These are phyloP conservation scores for Enteromius unitaeniatus DNA, from an alignment of 2,797 vertebrate species.

Conservation along the genomic window DNA sequence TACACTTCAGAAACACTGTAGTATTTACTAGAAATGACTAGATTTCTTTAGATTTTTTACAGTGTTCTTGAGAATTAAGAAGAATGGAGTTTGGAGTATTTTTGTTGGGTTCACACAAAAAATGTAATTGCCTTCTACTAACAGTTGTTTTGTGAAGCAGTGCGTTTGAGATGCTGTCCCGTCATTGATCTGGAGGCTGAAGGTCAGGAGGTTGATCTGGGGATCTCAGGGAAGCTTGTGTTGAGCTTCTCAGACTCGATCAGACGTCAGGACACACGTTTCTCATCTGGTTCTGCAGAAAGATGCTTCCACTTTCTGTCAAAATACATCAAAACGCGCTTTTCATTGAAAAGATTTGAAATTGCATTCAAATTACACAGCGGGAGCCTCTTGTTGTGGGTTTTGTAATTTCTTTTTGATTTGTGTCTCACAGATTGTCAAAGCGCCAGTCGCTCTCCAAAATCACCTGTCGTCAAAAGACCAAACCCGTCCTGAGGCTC, in stretches of 20 bases:
- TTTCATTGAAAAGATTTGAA: conserved; percentile 62
- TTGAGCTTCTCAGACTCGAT: no score
- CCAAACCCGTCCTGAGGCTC: conserved; percentile 4
- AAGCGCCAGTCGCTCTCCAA: conserved; percentile 23
- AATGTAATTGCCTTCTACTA: no score
- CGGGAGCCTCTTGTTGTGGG: conserved; percentile 62
- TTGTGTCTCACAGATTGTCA: conserved; percentile 57
- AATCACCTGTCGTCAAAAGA: conserved; percentile 40
- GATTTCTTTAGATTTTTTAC: no score
- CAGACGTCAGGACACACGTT: neutral
- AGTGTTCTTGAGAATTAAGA: no score
- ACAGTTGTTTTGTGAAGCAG: no score
- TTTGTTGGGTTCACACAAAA: no score
- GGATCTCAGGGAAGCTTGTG: neutral
- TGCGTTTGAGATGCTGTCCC: no score
- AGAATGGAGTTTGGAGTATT: no score
- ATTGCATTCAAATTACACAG: conserved; percentile 72
- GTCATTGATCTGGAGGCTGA: neutral
- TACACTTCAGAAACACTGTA: no score
- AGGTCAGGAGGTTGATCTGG: neutral
- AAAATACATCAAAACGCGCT: conserved; percentile 48
- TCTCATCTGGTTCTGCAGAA: conserved; percentile 16
- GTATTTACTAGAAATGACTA: no score
- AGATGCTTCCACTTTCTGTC: conserved; percentile 49
- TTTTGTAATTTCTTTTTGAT: conserved; percentile 65